Evolutionary conservation across 2,888 invertebrate genomes (phyloP).

Genomic region (Melangyna quadrimaculata): DNA sequence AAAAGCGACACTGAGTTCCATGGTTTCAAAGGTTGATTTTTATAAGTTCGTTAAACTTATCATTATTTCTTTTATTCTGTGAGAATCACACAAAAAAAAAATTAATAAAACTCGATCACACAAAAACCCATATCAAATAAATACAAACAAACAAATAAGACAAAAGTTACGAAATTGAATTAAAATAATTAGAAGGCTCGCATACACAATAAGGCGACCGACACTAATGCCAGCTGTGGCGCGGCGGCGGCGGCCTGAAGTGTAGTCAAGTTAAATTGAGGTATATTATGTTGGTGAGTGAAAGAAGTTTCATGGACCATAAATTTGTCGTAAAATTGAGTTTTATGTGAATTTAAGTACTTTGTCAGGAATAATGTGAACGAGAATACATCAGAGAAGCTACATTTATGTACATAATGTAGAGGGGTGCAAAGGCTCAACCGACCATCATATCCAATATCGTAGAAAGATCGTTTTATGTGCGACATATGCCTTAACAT

Average conservation of each 20-base stretch:
- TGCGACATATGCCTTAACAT: slow-evolving; percentile 26
- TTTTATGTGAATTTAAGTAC: slow-evolving; percentile 62
- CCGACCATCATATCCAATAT: slow-evolving; percentile 24
- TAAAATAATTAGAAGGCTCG: slow-evolving; percentile 34
- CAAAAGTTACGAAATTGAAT: slow-evolving; percentile 20
- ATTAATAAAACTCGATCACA: background rate
- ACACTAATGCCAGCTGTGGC: background rate
- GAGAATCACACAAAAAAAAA: slow-evolving; percentile 22
- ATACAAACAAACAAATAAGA: slow-evolving; percentile 16
- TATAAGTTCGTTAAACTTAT: slow-evolving; percentile 64
- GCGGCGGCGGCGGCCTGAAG: background rate
- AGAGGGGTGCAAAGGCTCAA: background rate
- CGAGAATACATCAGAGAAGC: background rate
- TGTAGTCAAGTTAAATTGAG: background rate
- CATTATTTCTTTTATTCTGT: slow-evolving; percentile 43
- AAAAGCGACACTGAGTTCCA: slow-evolving; percentile 9
- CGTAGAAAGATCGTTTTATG: slow-evolving; percentile 2
- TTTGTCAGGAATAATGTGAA: slow-evolving; percentile 25
- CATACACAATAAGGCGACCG: slow-evolving; percentile 6
- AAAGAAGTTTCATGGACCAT: slow-evolving; percentile 58
- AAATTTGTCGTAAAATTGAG: slow-evolving; percentile 64
- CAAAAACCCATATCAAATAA: background rate
- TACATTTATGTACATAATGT: no score
- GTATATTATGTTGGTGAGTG: slow-evolving; percentile 18
- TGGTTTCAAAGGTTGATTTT: slow-evolving; percentile 25